Conservation (phyloP, 2,888 invertebrate genomes). For the Lysandra bellargus region DNA sequence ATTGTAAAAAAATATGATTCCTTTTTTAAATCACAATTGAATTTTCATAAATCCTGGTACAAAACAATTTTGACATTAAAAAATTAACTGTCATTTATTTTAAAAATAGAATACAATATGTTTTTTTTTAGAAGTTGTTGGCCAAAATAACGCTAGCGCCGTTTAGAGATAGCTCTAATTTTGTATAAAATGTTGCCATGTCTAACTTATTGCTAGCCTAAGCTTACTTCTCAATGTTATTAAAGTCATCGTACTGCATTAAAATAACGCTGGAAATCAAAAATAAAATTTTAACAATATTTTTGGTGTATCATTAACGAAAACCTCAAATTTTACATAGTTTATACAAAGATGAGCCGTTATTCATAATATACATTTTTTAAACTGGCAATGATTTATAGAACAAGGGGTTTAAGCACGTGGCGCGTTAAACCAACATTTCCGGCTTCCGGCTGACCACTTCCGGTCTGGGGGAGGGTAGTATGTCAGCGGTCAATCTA, state of each 20-base stretch:
- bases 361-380: not conserved
- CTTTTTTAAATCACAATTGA: not conserved
- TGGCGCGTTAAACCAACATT: constrained; percentile 33
- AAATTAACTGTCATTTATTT: not conserved
- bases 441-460: constrained; percentile 47
- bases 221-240: constrained; percentile 76
- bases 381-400: not conserved
- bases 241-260: constrained; percentile 67
- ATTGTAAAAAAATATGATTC: not conserved
- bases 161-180: constrained; percentile 37
- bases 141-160: constrained; percentile 13
- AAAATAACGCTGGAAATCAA: constrained; percentile 58
- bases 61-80: not conserved
- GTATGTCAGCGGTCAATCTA: constrained; percentile 2
- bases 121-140: not conserved
- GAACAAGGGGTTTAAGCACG: constrained; percentile 22
- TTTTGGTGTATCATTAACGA: constrained; percentile 27
- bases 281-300: constrained; percentile 56
- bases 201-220: constrained; percentile 66
- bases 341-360: not conserved
- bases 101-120: not conserved
- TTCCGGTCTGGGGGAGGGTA: constrained; percentile 47
- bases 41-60: not conserved
- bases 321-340: not conserved
- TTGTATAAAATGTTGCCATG: constrained; percentile 56